Percentiles rank a stretch among this genome's conserved stretches.
Conservation (phyloP, 2,113 vertebrate genomes). For the Athene noctua region DNA sequence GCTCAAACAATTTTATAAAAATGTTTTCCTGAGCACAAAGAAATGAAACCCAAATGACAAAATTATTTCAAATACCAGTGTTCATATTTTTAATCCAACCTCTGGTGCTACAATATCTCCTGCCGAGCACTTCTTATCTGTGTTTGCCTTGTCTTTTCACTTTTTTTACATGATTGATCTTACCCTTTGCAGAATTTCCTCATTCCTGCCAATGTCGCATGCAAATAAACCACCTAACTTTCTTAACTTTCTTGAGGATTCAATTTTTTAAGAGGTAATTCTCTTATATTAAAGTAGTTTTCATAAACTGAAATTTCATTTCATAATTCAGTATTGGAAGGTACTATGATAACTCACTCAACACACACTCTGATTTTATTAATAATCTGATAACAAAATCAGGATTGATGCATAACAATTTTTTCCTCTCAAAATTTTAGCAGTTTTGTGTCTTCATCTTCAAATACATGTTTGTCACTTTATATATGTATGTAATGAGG, state of each 20-base stretch:
- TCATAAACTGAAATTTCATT: neutral
- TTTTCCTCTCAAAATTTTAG: neutral
- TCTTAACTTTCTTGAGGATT: neutral
- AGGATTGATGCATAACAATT: neutral
- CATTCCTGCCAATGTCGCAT: neutral
- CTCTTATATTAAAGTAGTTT: neutral
- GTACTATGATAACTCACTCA: neutral
- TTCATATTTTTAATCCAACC: neutral
- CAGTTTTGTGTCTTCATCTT: neutral
- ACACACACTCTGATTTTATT: neutral
- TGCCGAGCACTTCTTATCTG: neutral
- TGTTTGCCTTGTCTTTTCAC: neutral
- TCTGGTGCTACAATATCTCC: neutral
- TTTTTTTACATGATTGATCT: neutral
- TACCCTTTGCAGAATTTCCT: neutral
- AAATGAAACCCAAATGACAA: neutral
- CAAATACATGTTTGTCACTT: neutral
- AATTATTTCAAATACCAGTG: neutral
- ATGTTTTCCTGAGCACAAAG: accelerated
- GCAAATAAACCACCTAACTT: neutral
- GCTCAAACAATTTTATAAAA: neutral
- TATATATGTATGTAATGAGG: neutral
- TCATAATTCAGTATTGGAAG: neutral
- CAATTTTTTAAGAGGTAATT: neutral
- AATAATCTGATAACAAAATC: neutral